Percentiles rank a stretch among this genome's conserved stretches.
Conservation (phyloP, 2,797 vertebrate genomes). For the Acanthurus leucopareius region DNA sequence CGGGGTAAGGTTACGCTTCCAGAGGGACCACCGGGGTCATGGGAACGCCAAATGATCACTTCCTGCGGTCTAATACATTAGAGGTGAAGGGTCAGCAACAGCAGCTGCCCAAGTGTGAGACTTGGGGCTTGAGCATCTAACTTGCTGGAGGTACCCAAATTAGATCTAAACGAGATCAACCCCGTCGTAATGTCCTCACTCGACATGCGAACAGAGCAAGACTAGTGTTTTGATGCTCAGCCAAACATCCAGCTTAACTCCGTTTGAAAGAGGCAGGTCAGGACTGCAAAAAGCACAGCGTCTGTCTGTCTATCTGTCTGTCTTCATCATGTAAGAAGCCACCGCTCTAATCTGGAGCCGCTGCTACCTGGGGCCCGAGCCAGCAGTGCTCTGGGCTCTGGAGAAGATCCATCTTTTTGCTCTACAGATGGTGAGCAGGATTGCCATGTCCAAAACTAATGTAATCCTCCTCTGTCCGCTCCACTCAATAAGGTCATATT, state of each 20-base stretch:
- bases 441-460: conserved; percentile 62
- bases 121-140: background rate
- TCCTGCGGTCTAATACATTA: conserved; percentile 58
- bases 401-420: conserved; percentile 67
- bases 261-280: conserved; percentile 33
- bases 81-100: conserved; percentile 55
- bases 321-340: conserved; percentile 22
- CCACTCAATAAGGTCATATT: conserved; percentile 1
- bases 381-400: conserved; percentile 66
- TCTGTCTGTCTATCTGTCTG: conserved; percentile 1
- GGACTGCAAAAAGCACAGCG: conserved; percentile 36
- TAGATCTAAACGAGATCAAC: conserved; percentile 9
- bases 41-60: conserved; percentile 59
- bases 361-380: conserved; percentile 62
- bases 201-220: conserved; percentile 1
- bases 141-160: conserved; percentile 20
- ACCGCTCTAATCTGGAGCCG: conserved; percentile 59
- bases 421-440: conserved; percentile 62
- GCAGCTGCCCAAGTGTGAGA: conserved; percentile 48
- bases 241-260: conserved; percentile 33
- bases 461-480: conserved; percentile 62
- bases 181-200: background rate
- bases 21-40: conserved; percentile 46
- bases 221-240: conserved; percentile 2
- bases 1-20: conserved; percentile 32